Evolutionary conservation across 2,888 invertebrate genomes (phyloP).

Genomic region (Arrhopalites spinosus): DNA sequence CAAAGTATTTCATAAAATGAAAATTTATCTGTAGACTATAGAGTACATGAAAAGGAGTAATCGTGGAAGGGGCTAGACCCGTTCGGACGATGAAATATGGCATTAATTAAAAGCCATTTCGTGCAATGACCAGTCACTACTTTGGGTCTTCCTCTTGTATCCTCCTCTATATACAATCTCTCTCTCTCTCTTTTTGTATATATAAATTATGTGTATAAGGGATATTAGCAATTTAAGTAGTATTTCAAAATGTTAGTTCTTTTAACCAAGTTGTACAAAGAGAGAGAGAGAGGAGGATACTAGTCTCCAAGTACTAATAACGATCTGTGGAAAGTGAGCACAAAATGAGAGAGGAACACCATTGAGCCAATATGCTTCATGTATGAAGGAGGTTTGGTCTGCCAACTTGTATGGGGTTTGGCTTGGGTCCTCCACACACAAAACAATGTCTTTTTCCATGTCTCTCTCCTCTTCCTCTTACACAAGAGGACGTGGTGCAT

Average conservation of each 20-base stretch:
- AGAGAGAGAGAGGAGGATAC: neutral
- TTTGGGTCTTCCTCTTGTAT: neutral
- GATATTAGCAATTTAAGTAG: neutral
- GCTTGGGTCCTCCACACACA: neutral
- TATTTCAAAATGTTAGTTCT: conserved; percentile 22
- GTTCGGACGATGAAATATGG: conserved; percentile 38
- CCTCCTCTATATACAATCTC: neutral
- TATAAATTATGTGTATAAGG: neutral
- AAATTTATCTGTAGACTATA: conserved; percentile 30
- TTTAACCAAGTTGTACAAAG: neutral
- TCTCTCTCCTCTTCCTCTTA: neutral
- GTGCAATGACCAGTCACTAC: conserved; percentile 37
- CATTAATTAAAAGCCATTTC: conserved; percentile 45
- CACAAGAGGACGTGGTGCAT: conserved; percentile 4
- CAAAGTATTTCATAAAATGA: conserved; percentile 34
- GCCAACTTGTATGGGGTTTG: conserved; percentile 13
- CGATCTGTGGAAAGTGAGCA: conserved; percentile 19
- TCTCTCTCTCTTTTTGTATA: neutral
- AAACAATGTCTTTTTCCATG: too few species aligned
- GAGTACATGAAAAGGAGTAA: neutral
- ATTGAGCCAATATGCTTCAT: conserved; percentile 10
- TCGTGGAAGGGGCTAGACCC: conserved; percentile 36
- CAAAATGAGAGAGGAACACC: neutral
- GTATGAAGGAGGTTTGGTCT: conserved; percentile 11
- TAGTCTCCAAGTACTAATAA: conserved; percentile 17